These are phyloP conservation scores for Cerceris ruficornis DNA, from an alignment of 2,888 invertebrate genomes.

Conservation along the genomic window DNA sequence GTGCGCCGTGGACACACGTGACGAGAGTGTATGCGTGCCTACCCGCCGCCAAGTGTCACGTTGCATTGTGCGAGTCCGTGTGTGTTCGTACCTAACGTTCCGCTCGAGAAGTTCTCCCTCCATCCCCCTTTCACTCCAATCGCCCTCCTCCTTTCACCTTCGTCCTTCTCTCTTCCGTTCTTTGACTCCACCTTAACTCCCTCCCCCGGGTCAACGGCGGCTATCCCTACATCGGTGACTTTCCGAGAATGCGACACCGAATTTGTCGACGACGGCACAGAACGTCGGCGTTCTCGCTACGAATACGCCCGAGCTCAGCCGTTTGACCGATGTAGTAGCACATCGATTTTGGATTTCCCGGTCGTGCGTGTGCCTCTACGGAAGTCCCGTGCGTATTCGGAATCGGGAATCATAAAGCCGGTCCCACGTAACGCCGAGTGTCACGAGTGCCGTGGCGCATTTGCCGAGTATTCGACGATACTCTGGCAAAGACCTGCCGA, in stretches of 20 bases:
- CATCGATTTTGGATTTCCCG: constrained; percentile 59
- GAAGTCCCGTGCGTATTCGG: constrained; percentile 39
- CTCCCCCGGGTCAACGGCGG: constrained; percentile 13
- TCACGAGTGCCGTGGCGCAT: no score
- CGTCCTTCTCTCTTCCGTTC: constrained; percentile 27
- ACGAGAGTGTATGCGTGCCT: constrained; percentile 11
- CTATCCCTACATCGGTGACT: constrained; percentile 57
- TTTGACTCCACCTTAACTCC: constrained; percentile 56
- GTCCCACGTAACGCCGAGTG: no score
- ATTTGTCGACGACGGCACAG: constrained; percentile 62
- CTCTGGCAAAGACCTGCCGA: no score
- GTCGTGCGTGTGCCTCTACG: constrained; percentile 46
- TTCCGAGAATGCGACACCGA: constrained; percentile 62
- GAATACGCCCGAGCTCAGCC: constrained; percentile 54
- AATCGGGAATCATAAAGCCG: constrained; percentile 34
- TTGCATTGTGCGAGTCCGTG: constrained; percentile 3
- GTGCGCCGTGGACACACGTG: constrained; percentile 31
- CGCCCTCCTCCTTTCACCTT: neutral
- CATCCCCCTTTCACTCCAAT: constrained; percentile 13
- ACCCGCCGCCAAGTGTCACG: constrained; percentile 39
- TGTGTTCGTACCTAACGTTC: constrained; percentile 34
- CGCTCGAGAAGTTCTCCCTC: constrained; percentile 24
- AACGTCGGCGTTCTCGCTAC: constrained; percentile 48
- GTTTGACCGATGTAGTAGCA: constrained; percentile 54
- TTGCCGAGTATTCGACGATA: no score